Base-by-base conservation (phyloP, 2,113 vertebrate genomes). In the Serinus canaria region DNA sequence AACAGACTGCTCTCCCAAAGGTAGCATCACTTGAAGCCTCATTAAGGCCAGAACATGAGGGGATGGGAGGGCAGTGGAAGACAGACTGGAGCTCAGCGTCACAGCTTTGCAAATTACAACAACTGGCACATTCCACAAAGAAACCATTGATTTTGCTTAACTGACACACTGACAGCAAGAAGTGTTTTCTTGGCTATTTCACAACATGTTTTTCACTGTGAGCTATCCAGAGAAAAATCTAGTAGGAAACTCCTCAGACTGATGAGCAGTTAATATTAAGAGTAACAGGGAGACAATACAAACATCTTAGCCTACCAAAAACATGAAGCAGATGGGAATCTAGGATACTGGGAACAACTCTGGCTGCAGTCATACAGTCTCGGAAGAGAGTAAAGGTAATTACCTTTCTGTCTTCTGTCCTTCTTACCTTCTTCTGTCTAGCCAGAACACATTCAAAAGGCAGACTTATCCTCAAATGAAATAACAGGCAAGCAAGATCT, bases 81-180 rank as follows among this genome's bases (percentile, higher is more conserved):
- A 79, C 41, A 24, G 75, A 83, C 28, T 59, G 79, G 83, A 93
- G 79, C 75, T 88, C 79, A 62, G 82, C 23, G 16, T 93, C 92
- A 90, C 55, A 93, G 85, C 82, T 86, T 63, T 73, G 88, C 83
- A 79, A 93, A 95, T 70, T 75, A 80, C 82, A 95, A 93, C 77
- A 94, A 94, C 94, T 92, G 90, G 92, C 92, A 94, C 31, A 24
- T 92, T 96, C 85, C 91, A 96, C 92, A 95, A 96, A 96, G 95
- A 90, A 90, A 87, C 83, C 79, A 94, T 67, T 96, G 89, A 93
- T 92, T 95, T 89, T 92, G 86, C 80, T 73, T 81, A 49, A 82
- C n/a, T 75, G 83, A 95, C 88, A 88, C 30, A 53, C 49, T 91
- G 85, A 79, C 37, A 83, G 75, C n/a, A 85, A 93, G 75, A 90